Percentiles rank a stretch among this genome's conserved stretches.
These are phyloP conservation scores for Motacilla tschutschensis DNA, from an alignment of 2,113 vertebrate species.

Conservation along the genomic window DNA sequence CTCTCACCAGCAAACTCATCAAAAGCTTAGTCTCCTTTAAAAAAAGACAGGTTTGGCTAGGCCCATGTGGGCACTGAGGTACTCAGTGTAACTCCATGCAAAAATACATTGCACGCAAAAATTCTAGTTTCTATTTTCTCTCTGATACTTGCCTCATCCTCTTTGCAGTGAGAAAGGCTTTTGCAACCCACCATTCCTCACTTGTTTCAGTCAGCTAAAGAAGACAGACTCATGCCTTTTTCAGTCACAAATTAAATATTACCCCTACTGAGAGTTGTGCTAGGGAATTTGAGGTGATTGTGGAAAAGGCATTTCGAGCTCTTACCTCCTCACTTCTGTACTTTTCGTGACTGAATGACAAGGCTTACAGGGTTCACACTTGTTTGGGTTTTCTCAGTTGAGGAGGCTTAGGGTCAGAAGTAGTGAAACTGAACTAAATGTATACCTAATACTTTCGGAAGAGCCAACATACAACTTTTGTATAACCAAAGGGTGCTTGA, in stretches of 20 bases:
- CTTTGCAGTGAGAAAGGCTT: background rate
- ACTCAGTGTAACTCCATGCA: background rate
- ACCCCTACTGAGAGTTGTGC: background rate
- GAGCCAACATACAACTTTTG: background rate
- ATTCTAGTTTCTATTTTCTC: background rate
- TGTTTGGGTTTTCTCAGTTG: background rate
- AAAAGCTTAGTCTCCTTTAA: background rate
- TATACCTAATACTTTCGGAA: background rate
- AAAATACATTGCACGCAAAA: background rate
- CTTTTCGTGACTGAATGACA: background rate
- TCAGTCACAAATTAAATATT: background rate
- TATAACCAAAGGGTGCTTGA: background rate
- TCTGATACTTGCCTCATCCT: background rate
- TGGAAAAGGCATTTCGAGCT: background rate
- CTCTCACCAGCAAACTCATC: background rate
- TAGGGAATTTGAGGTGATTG: background rate
- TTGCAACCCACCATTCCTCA: background rate
- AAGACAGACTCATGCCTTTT: background rate
- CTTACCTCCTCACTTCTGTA: background rate
- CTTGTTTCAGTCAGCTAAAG: background rate
- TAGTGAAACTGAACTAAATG: background rate
- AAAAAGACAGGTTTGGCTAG: background rate
- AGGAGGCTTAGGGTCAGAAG: background rate
- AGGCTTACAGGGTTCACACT: accelerated
- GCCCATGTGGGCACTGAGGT: background rate